A percentile compares a stretch with the other conserved stretches of the same genome.
These are phyloP conservation scores for Irena cyanogastra DNA, from an alignment of 2,113 vertebrate species.

Conservation along the genomic window DNA sequence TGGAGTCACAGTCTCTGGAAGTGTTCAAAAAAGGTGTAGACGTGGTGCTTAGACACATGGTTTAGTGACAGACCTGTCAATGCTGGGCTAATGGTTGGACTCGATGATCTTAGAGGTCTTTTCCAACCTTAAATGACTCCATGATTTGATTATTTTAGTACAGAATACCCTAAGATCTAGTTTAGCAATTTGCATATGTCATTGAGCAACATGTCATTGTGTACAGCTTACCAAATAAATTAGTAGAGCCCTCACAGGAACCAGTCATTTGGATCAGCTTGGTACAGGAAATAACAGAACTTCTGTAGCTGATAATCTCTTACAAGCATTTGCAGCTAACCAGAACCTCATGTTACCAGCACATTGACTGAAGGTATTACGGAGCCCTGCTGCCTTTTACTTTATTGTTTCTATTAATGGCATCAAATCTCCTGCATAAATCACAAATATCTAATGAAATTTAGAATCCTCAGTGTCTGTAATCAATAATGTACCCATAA, in stretches of 20 bases:
- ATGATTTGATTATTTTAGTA: not conserved
- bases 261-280: not conserved
- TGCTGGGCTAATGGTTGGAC: not conserved
- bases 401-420: not conserved
- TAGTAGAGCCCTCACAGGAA: not conserved
- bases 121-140: not conserved
- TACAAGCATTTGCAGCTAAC: not conserved
- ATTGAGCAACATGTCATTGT: not conserved
- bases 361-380: not conserved
- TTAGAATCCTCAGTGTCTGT: not conserved
- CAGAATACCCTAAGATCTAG: not conserved
- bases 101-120: not conserved
- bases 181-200: not conserved
- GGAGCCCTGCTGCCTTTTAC: not conserved
- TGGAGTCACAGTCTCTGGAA: not conserved
- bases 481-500: not conserved
- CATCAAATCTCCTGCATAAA: not conserved
- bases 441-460: not conserved
- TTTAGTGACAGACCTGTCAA: not conserved
- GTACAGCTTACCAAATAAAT: not conserved
- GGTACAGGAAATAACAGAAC: not conserved
- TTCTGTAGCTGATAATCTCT: not conserved
- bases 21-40: accelerated
- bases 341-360: not conserved
- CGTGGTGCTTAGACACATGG: not conserved